Conservation (phyloP, 2,888 invertebrate species). For the Argyra leucocephala region DNA sequence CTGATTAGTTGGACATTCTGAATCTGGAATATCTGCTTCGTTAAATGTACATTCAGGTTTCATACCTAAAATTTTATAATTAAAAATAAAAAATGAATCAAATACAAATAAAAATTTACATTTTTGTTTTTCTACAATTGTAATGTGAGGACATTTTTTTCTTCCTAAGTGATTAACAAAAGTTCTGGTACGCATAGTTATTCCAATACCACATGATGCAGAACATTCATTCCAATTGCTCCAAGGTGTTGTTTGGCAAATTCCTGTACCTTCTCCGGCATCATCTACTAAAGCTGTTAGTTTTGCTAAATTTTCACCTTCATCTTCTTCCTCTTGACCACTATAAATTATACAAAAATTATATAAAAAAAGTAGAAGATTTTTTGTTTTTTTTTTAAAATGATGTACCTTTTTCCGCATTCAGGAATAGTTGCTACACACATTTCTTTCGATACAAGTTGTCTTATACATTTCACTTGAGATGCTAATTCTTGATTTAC, state of each 20-base stretch:
- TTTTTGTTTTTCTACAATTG: constrained; percentile 67
- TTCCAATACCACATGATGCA: constrained; percentile 70
- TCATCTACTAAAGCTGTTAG: constrained; percentile 35
- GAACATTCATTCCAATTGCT: constrained; percentile 64
- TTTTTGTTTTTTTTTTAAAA: neutral
- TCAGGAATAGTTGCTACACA: constrained; percentile 68
- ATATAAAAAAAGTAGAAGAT: neutral
- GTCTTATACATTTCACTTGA: constrained; percentile 58
- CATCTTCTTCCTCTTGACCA: constrained; percentile 33
- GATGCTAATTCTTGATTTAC: constrained; percentile 59
- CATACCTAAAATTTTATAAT: constrained; percentile 40
- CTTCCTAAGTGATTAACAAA: constrained; percentile 66
- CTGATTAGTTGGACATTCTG: constrained; percentile 65
- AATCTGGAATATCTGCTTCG: constrained; percentile 49
- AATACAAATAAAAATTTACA: constrained; percentile 26
- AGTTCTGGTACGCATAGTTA: constrained; percentile 62
- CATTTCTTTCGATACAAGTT: constrained; percentile 81
- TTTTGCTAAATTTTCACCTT: constrained; percentile 40
- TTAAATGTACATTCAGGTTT: constrained; percentile 53
- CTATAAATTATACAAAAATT: neutral
- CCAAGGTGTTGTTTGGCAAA: constrained; percentile 40
- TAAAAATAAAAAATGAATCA: too few species aligned
- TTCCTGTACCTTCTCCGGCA: constrained; percentile 39
- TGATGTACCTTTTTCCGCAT: constrained; percentile 56
- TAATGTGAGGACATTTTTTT: constrained; percentile 72